Evolutionary conservation across 2,888 invertebrate genomes (phyloP).

Genomic region (Metacarcinus magister): DNA sequence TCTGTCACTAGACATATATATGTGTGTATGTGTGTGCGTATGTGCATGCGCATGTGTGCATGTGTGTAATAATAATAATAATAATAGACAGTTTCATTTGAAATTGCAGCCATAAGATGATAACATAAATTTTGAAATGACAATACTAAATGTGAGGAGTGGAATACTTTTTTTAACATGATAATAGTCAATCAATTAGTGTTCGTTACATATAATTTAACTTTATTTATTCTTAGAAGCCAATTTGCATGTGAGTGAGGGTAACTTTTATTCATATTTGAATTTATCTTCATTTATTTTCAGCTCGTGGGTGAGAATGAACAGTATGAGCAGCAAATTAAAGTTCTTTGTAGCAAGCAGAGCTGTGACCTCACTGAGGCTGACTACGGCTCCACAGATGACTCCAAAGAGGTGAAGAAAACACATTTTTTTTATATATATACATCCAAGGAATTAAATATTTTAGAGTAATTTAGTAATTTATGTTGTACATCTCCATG

Average conservation of each 20-base stretch:
- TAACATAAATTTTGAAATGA: too few species aligned
- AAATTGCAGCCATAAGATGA: too few species aligned
- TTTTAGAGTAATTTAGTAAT: too few species aligned
- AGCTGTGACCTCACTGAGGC: slow-evolving; percentile 63
- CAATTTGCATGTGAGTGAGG: not conserved
- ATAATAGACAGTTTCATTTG: too few species aligned
- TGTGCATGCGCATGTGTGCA: too few species aligned
- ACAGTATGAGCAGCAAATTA: slow-evolving; percentile 74
- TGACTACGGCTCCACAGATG: slow-evolving; percentile 76
- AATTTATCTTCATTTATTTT: not conserved
- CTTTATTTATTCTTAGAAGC: not conserved
- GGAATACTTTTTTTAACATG: too few species aligned
- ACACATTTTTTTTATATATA: not conserved
- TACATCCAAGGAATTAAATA: too few species aligned
- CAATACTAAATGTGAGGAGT: too few species aligned
- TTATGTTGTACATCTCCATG: not conserved
- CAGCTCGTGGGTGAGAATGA: slow-evolving; percentile 81
- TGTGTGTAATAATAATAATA: too few species aligned
- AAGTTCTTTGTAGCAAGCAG: slow-evolving; percentile 70
- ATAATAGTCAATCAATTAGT: too few species aligned
- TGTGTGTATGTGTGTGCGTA: too few species aligned
- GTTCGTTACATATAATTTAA: slow-evolving; percentile 37
- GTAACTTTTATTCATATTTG: not conserved
- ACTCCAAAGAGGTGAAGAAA: slow-evolving; percentile 74
- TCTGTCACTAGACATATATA: too few species aligned